Evolutionary conservation across 2,888 invertebrate genomes (phyloP).

Genomic region (Campopleginae sp.): DNA sequence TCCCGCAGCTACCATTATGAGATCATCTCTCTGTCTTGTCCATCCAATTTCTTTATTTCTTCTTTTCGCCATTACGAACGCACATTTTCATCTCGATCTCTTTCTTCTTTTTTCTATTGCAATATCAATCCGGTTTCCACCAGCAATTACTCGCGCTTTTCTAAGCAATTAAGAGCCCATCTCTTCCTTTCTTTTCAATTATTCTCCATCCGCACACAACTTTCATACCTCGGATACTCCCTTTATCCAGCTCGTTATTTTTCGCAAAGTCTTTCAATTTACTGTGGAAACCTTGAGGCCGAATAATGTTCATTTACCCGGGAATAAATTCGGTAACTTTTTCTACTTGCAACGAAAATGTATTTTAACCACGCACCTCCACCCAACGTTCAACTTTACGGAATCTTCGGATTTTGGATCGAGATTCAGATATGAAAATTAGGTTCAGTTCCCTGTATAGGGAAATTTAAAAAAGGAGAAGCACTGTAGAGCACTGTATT

Average conservation of each 20-base stretch:
- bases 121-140: constrained; percentile 73
- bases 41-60: constrained; percentile 28
- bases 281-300: not conserved
- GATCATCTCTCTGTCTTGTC: constrained; percentile 16
- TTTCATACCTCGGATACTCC: not conserved
- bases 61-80: constrained; percentile 54
- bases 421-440: not conserved
- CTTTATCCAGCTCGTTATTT: not conserved
- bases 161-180: constrained; percentile 73
- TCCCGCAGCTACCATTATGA: constrained; percentile 33
- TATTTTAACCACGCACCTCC: no score
- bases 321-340: not conserved
- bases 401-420: not conserved
- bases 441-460: no score
- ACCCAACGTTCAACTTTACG: no score
- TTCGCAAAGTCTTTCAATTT: not conserved
- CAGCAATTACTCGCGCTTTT: constrained; percentile 80
- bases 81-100: constrained; percentile 48
- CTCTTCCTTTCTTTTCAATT: constrained; percentile 1
- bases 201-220: not conserved
- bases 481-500: no score
- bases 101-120: constrained; percentile 25
- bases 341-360: not conserved
- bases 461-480: no score
- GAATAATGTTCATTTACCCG: not conserved